phyloP scores from a whole-genome alignment of 2,888 invertebrate species.

The Bombylius major region DNA sequence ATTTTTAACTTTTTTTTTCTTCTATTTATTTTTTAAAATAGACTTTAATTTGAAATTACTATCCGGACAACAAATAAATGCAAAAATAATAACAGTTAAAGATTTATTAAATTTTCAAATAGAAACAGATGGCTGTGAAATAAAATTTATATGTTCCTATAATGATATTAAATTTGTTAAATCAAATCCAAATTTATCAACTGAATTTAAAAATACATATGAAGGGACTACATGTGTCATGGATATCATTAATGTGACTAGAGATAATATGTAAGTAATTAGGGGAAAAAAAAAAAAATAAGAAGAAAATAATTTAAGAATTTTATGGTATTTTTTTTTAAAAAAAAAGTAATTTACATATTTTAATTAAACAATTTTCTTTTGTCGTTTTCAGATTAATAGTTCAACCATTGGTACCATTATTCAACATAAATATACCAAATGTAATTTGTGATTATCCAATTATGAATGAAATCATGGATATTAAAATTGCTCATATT shows the following conservation, averaged over 20 bases:
- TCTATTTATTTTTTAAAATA: conserved; percentile 10
- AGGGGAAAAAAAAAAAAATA: too few relatives aligned
- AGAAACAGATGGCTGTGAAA: conserved; percentile 28
- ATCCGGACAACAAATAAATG: conserved; percentile 32
- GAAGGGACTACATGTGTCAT: conserved; percentile 32
- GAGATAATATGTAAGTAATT: conserved; percentile 32
- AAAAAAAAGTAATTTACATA: too few relatives aligned
- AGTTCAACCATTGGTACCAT: conserved; percentile 46
- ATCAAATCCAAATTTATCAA: conserved; percentile 28
- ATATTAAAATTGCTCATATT: conserved; percentile 46
- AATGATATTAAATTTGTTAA: conserved; percentile 32
- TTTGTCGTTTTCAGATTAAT: conserved; percentile 43
- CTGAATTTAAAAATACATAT: conserved; percentile 40
- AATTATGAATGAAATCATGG: conserved; percentile 44
- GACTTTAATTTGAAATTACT: conserved; percentile 28
- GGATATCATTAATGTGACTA: conserved; percentile 30
- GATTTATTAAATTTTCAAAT: conserved; percentile 33
- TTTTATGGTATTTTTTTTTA: too few relatives aligned
- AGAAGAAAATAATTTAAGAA: too few relatives aligned
- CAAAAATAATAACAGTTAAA: conserved; percentile 26
- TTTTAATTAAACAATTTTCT: not conserved
- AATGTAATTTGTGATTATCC: conserved; percentile 48
- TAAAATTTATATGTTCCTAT: conserved; percentile 31
- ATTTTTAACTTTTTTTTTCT: not conserved
- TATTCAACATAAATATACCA: conserved; percentile 27